A percentile compares a stretch with the other conserved stretches of the same genome.
These are phyloP conservation scores for Sarcophaga bullata DNA, from an alignment of 1,140 invertebrate genomes.

Conservation along the genomic window DNA sequence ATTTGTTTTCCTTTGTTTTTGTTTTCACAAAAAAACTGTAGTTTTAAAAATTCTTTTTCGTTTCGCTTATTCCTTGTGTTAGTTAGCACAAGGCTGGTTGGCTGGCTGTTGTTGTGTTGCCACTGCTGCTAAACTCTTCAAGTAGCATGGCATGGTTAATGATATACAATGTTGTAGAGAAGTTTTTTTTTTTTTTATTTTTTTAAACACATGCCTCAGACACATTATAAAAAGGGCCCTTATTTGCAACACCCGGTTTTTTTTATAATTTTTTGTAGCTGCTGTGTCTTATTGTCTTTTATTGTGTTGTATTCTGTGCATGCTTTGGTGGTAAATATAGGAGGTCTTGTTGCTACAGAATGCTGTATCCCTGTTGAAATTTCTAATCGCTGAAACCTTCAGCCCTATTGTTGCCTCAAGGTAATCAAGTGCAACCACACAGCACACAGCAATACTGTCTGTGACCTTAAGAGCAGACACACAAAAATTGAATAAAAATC, in stretches of 20 bases:
- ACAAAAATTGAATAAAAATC: conserved; percentile 13
- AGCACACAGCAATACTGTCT: background rate
- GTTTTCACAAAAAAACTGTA: too few relatives aligned
- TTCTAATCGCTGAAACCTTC: conserved; percentile 40
- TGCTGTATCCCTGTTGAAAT: conserved; percentile 32
- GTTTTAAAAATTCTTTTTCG: background rate
- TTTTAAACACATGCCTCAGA: background rate
- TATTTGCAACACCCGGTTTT: background rate
- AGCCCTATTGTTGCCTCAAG: conserved; percentile 29
- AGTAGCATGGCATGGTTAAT: background rate
- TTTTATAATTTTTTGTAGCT: background rate
- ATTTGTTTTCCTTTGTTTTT: background rate
- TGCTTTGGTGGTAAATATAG: background rate
- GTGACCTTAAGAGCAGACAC: background rate
- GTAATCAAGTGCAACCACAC: background rate
- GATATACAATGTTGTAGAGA: background rate
- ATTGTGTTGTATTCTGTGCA: background rate
- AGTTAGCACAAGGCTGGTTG: background rate
- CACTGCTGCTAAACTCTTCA: background rate
- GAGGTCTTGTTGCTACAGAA: background rate
- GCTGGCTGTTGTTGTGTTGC: background rate
- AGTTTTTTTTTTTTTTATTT: background rate
- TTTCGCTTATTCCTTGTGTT: background rate
- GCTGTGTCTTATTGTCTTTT: background rate
- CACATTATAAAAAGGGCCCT: background rate